phyloP scores from a whole-genome alignment of 2,888 invertebrate species.

The Microchrysa polita region DNA sequence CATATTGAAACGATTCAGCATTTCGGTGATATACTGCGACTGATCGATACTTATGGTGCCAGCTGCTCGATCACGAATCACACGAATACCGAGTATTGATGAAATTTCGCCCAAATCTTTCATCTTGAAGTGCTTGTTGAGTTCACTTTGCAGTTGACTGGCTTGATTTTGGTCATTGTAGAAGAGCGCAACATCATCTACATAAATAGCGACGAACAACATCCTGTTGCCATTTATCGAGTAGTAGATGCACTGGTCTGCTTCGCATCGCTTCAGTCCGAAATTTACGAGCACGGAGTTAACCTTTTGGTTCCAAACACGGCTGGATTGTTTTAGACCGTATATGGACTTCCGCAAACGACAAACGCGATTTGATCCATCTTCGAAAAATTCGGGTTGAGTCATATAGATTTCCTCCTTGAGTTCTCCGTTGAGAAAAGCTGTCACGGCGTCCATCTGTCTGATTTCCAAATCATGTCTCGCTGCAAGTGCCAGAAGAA shows the following conservation, averaged over 20 bases:
- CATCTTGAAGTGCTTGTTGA: background rate
- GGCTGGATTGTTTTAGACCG: conserved; percentile 53
- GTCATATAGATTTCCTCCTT: conserved; percentile 48
- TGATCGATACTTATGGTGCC: conserved; percentile 45
- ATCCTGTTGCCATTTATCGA: conserved; percentile 42
- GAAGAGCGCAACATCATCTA: conserved; percentile 50
- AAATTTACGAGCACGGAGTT: conserved; percentile 51
- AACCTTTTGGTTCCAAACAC: conserved; percentile 53
- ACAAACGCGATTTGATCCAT: conserved; percentile 49
- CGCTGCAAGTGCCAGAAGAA: conserved; percentile 46
- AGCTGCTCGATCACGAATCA: conserved; percentile 42
- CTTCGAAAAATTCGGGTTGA: conserved; percentile 46
- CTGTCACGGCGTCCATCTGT: conserved; percentile 50
- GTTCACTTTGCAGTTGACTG: background rate
- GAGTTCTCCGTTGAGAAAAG: conserved; percentile 47
- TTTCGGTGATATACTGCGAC: conserved; percentile 36
- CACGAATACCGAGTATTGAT: conserved; percentile 53
- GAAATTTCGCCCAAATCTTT: conserved; percentile 57
- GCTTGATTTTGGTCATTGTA: conserved; percentile 41
- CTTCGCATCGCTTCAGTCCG: conserved; percentile 51
- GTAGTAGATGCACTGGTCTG: conserved; percentile 55
- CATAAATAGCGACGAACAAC: conserved; percentile 53
- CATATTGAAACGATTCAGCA: conserved; percentile 45
- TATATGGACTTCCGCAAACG: conserved; percentile 52
- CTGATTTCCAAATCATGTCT: conserved; percentile 38